Conservation (phyloP, 1,140 invertebrate genomes). For the Camponotus floridanus region DNA sequence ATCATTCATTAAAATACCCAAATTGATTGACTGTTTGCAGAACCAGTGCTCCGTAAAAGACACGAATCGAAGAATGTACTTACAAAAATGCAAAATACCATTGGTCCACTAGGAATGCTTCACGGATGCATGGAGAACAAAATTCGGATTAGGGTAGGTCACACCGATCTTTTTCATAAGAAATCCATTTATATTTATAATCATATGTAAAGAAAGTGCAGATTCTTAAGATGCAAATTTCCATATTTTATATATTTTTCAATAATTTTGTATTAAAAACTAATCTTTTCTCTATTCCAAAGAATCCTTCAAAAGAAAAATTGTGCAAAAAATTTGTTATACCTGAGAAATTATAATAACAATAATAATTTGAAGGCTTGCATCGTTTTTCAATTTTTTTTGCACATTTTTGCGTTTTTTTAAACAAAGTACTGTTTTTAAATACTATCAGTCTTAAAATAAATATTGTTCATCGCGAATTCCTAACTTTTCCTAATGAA, state of each 20-base stretch:
- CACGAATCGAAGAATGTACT: conserved; percentile 87
- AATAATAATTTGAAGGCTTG: conserved; percentile 12
- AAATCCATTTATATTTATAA: background rate
- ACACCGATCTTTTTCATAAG: conserved; percentile 12
- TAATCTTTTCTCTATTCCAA: background rate
- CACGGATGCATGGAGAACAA: conserved; percentile 88
- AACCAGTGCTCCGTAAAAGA: conserved; percentile 52
- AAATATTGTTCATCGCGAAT: background rate
- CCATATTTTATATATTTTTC: background rate
- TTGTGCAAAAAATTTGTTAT: background rate
- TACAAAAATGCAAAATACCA: conserved; percentile 87
- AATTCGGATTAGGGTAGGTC: conserved; percentile 89
- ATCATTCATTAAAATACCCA: conserved; percentile 1
- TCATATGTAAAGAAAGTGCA: background rate
- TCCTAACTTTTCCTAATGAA: background rate
- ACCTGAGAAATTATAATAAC: background rate
- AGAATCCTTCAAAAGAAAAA: conserved; percentile 1
- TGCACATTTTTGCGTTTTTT: background rate
- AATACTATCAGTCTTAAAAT: background rate
- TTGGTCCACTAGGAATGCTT: conserved; percentile 89
- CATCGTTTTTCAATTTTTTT: background rate
- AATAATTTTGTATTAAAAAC: background rate
- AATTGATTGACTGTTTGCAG: conserved; percentile 70
- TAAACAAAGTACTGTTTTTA: background rate
- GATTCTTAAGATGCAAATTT: background rate